phyloP scores from a whole-genome alignment of 2,888 invertebrate species.

The Digitonthophagus gazella region DNA sequence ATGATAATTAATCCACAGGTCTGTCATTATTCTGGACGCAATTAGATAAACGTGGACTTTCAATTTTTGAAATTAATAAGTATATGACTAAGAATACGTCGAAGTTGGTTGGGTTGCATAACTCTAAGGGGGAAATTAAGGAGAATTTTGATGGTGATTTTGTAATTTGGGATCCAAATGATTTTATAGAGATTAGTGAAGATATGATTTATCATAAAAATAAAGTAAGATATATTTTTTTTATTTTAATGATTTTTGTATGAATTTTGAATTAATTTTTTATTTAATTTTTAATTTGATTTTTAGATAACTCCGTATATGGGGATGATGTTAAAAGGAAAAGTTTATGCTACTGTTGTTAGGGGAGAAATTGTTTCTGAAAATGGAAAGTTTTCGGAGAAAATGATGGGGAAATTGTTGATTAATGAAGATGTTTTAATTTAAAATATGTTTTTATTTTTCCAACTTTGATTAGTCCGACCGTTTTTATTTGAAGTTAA shows the following conservation, averaged over 20 bases:
- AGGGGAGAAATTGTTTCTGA: constrained; percentile 63
- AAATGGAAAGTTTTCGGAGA: constrained; percentile 47
- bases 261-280: constrained; percentile 20
- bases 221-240: too few species aligned
- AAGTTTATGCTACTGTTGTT: constrained; percentile 64
- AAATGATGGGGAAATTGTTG: constrained; percentile 54
- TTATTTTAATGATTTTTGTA: constrained; percentile 12
- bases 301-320: constrained; percentile 66
- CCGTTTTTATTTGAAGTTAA: too few species aligned
- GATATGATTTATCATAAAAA: constrained; percentile 66
- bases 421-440: constrained; percentile 38
- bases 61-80: constrained; percentile 57
- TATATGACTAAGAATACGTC: constrained; percentile 64
- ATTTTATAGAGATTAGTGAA: constrained; percentile 56
- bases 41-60: constrained; percentile 56
- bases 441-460: too few species aligned
- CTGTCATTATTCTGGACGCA: constrained; percentile 69
- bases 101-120: constrained; percentile 59
- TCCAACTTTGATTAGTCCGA: too few species aligned
- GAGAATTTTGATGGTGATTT: constrained; percentile 70
- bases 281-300: constrained; percentile 21
- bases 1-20: constrained; percentile 52
- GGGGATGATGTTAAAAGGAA: constrained; percentile 59
- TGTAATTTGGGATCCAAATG: constrained; percentile 68
- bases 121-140: constrained; percentile 61